A percentile compares a stretch with the other conserved stretches of the same genome.
Conservation (phyloP, 2,888 invertebrate genomes). For the Clanis bilineata region DNA sequence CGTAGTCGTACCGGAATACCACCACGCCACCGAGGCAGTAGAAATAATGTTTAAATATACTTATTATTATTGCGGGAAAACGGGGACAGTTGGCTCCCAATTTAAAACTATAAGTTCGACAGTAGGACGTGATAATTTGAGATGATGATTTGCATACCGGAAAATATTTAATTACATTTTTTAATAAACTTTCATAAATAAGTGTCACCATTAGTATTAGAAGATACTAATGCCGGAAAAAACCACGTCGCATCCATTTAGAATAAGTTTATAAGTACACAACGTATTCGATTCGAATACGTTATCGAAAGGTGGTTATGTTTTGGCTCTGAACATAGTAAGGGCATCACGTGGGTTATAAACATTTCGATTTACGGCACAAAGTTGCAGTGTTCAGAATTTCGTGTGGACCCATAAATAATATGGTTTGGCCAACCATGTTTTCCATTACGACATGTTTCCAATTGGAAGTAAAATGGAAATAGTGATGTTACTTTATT, state of each 20-base stretch:
- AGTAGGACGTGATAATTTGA: too few relatives aligned
- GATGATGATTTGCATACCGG: too few relatives aligned
- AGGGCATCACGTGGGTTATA: slow-evolving; percentile 34
- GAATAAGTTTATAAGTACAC: background rate
- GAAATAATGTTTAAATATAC: too few relatives aligned
- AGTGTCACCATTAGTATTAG: background rate
- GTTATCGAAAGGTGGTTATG: too few relatives aligned
- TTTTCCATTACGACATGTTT: background rate
- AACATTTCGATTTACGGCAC: slow-evolving; percentile 55
- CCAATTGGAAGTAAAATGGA: background rate
- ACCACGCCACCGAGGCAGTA: too few relatives aligned
- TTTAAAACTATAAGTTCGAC: too few relatives aligned
- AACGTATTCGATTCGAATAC: background rate
- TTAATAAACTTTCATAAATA: too few relatives aligned
- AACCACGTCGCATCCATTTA: background rate
- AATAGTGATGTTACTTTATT: background rate
- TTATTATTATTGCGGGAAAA: too few relatives aligned
- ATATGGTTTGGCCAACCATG: background rate
- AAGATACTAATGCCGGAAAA: background rate
- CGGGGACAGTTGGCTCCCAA: too few relatives aligned
- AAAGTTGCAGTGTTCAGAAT: slow-evolving; percentile 52
- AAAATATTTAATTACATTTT: too few relatives aligned
- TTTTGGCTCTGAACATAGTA: too few relatives aligned
- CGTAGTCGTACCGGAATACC: too few relatives aligned
- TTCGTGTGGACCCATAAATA: slow-evolving; percentile 26